Evolutionary conservation across 2,797 vertebrate species (phyloP).

Genomic region (Enteromius trimaculatus): DNA sequence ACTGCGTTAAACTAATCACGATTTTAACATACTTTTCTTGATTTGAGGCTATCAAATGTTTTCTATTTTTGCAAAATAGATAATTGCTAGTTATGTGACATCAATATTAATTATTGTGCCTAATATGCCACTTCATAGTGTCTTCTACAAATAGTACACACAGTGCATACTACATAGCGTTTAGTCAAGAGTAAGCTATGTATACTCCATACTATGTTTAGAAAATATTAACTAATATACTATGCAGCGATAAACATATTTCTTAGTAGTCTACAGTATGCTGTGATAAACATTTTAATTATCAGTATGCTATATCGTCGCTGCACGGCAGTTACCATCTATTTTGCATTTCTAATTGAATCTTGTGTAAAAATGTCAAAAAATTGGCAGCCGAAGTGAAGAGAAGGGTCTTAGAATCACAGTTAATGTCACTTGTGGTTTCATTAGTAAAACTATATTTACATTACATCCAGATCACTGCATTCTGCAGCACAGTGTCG

Average conservation of each 20-base stretch:
- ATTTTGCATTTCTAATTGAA: neutral
- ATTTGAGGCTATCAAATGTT: neutral
- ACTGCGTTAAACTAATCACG: neutral
- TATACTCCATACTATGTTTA: neutral
- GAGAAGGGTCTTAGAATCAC: too few species aligned
- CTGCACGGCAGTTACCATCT: neutral
- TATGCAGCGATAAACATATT: neutral
- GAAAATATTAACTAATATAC: neutral
- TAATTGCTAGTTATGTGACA: neutral
- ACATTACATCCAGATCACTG: neutral
- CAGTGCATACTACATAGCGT: neutral
- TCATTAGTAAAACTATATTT: neutral
- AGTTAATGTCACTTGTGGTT: too few species aligned
- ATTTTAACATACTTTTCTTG: neutral
- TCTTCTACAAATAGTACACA: neutral
- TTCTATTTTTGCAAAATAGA: neutral
- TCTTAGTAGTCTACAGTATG: neutral
- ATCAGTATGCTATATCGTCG: neutral
- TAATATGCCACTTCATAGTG: neutral
- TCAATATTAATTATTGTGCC: neutral
- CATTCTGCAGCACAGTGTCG: neutral
- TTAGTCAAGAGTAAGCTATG: neutral
- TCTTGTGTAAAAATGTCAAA: neutral
- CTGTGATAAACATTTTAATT: neutral
- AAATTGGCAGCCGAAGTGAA: too few species aligned